phyloP scores from a whole-genome alignment of 2,113 vertebrate species.

The Miniopterus natalensis region DNA sequence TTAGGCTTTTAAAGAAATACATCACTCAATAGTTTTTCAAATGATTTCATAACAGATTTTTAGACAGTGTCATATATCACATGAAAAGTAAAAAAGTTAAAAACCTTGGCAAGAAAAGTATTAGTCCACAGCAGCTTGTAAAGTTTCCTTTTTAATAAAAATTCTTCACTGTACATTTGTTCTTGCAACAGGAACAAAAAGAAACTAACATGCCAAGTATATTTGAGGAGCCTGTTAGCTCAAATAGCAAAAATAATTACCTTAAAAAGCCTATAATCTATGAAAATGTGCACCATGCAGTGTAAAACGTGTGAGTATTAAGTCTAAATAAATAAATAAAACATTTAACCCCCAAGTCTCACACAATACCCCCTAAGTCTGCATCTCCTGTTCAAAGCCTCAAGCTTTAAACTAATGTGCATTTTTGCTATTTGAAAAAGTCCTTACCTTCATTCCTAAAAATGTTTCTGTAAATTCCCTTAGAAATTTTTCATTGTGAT shows the following conservation, averaged over 20 bases:
- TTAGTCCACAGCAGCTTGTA: conserved; percentile 85
- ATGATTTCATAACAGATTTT: conserved; percentile 42
- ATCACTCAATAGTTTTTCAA: conserved; percentile 67
- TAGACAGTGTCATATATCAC: neutral
- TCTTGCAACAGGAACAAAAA: conserved; percentile 75
- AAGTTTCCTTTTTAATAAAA: conserved; percentile 48
- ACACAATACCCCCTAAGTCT: neutral
- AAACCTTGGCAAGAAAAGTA: conserved; percentile 66
- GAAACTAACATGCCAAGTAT: conserved; percentile 8
- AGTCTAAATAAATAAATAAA: neutral
- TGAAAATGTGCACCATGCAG: conserved; percentile 84
- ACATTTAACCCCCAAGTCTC: conserved; percentile 8
- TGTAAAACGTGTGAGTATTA: conserved; percentile 73
- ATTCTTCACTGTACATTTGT: conserved; percentile 69
- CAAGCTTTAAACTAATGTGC: neutral
- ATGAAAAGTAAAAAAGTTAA: neutral
- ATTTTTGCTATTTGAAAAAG: conserved; percentile 19
- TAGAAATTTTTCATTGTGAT: neutral
- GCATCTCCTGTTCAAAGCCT: neutral
- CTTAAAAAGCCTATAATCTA: conserved; percentile 69
- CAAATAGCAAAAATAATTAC: conserved; percentile 74
- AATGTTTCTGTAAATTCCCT: neutral
- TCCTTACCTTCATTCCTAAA: conserved; percentile 19
- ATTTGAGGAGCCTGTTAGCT: conserved; percentile 53
- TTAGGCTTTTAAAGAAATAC: conserved; percentile 63